Evolutionary conservation across 2,888 invertebrate genomes (phyloP), one percentile per base, ranked within the genome.

Genomic region (Agelastica alni): DNA sequence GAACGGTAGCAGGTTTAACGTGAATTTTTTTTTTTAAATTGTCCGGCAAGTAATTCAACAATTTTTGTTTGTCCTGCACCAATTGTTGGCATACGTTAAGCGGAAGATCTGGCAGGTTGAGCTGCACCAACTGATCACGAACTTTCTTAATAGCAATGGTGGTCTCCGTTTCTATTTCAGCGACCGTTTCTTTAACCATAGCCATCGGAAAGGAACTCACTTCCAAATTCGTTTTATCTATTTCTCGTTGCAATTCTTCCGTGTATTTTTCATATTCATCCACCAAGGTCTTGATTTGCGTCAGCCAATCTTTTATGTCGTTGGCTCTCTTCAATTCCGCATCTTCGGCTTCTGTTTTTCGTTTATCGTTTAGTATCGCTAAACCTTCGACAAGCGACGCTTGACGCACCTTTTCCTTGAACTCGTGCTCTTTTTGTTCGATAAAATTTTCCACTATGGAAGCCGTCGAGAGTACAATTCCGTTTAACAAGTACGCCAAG

Each of bases 401-500:
- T 54, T 63, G 61, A 67, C 81, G 77, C 28, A 77, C 67, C 22
- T 62, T 61, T 70, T 83, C 83, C 51, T 62, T 61, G 22, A 63
- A 61, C 49, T 71, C 68, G 2, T 60, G 55, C 32, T 65, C 57
- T 42, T 64, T 67, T 41, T 66, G 56, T 32, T 62, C 56, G 30
- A 65, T 44, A 49, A 60, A 72, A 10, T 55, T 56, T 17, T 58
- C 56, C 26, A 69, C 58, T 34, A 75, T 53, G 48, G 43, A 43
- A 1, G 13, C 56, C 48, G 77, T 79, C 61, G 75, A 70, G 37
- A 83, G 73, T 28, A 84, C 72, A 22, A 75, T 73, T 1, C 78
- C 77, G 57, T 80, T 77, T 60, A 83, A 80, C 45, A 81, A 57
- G 70, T 80, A 80, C 0, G 80, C 80, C 9, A 87, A 72, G 62